phyloP scores from a whole-genome alignment of 2,797 vertebrate species.

The Neoniphon sammara region DNA sequence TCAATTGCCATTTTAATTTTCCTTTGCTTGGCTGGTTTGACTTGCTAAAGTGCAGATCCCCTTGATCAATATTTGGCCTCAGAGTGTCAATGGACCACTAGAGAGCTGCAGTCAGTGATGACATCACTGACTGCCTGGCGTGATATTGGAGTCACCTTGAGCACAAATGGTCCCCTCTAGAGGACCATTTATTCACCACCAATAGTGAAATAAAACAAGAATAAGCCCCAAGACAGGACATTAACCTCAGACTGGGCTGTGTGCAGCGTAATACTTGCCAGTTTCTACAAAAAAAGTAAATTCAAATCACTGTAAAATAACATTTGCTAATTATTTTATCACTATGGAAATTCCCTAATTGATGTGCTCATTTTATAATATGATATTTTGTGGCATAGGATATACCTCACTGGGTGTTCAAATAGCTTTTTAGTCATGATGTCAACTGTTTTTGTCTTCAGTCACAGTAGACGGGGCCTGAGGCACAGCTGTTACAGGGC shows the following conservation, averaged over 20 bases:
- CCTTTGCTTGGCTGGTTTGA: slow-evolving; percentile 48
- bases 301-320: background rate
- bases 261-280: background rate
- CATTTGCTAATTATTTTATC: background rate
- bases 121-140: slow-evolving; percentile 50
- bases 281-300: background rate
- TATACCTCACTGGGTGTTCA: slow-evolving; percentile 38
- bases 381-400: slow-evolving; percentile 17
- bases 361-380: background rate
- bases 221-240: slow-evolving; percentile 4
- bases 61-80: slow-evolving; percentile 72
- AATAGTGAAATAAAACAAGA: slow-evolving; percentile 11
- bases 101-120: slow-evolving; percentile 60
- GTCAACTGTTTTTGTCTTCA: slow-evolving; percentile 45
- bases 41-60: slow-evolving; percentile 65
- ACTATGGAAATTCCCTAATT: slow-evolving; percentile 6
- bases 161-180: slow-evolving; percentile 41
- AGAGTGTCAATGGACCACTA: slow-evolving; percentile 65
- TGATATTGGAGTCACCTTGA: slow-evolving; percentile 75
- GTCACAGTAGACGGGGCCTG: slow-evolving; percentile 45
- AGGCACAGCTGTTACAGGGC: slow-evolving; percentile 64
- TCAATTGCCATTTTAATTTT: slow-evolving; percentile 35
- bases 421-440: slow-evolving; percentile 56
- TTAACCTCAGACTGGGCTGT: background rate
- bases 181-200: slow-evolving; percentile 47